Evolutionary conservation across 2,113 vertebrate genomes (phyloP).

Genomic region (Sinosuthora webbiana): DNA sequence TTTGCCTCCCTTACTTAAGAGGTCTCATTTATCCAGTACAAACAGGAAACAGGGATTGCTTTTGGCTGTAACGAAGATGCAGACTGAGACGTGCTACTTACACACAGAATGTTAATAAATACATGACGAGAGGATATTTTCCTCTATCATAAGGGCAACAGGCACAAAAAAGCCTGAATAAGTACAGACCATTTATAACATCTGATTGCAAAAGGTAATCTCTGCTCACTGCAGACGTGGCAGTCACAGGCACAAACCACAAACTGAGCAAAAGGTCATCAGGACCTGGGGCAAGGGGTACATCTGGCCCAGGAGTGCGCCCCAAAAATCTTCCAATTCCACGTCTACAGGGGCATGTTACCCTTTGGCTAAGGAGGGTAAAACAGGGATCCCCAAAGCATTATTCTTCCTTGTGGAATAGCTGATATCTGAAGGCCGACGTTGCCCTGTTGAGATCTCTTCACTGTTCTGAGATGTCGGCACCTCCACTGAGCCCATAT

Average conservation of each 20-base stretch:
- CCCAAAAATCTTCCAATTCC: neutral
- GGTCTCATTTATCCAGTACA: conserved; percentile 33
- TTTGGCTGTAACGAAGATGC: neutral
- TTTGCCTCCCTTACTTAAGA: neutral
- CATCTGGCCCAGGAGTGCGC: accelerated
- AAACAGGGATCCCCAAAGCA: neutral
- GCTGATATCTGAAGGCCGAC: neutral
- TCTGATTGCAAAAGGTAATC: neutral
- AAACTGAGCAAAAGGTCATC: neutral
- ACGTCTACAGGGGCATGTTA: neutral
- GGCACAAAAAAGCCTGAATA: neutral
- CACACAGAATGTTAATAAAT: conserved; percentile 19
- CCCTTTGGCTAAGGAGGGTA: neutral
- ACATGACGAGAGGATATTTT: neutral
- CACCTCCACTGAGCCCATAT: neutral
- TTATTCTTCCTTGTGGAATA: neutral
- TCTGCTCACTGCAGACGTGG: accelerated
- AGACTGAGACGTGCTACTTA: conserved; percentile 25
- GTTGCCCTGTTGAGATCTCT: neutral
- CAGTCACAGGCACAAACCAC: neutral
- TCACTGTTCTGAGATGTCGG: accelerated
- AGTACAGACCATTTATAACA: neutral
- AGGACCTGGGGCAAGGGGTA: neutral
- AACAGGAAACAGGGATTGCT: conserved; percentile 28
- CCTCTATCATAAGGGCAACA: neutral